These are phyloP conservation scores for Emydoidea blandingii DNA, from an alignment of 2,797 vertebrate genomes.

Conservation along the genomic window DNA sequence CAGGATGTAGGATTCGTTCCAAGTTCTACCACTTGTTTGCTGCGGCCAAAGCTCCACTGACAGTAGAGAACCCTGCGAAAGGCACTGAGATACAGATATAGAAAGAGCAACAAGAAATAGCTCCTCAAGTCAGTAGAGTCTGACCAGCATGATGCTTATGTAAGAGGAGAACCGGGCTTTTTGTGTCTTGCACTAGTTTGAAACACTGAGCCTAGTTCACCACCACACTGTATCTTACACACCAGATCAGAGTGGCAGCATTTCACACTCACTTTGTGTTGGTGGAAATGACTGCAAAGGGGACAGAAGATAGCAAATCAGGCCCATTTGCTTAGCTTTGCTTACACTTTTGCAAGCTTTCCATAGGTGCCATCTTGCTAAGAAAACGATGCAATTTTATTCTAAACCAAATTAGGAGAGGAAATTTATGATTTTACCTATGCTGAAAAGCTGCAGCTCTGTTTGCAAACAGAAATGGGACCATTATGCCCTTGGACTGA, in stretches of 20 bases:
- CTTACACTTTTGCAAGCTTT: background rate
- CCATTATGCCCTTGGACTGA: constrained; percentile 52
- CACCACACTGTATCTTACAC: rapidly evolving
- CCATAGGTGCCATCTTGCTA: background rate
- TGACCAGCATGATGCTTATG: rapidly evolving
- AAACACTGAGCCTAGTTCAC: rapidly evolving
- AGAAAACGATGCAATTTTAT: background rate
- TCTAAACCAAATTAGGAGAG: background rate
- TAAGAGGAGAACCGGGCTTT: rapidly evolving
- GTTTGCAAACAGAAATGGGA: constrained; percentile 1
- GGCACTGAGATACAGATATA: background rate
- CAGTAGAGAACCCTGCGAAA: background rate
- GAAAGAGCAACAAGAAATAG: background rate
- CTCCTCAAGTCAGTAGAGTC: background rate
- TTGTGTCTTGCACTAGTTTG: background rate
- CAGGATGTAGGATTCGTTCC: background rate
- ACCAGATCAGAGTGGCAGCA: rapidly evolving
- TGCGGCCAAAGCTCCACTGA: background rate
- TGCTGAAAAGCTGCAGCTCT: background rate
- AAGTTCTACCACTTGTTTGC: background rate
- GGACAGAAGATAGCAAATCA: rapidly evolving
- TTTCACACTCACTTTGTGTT: background rate
- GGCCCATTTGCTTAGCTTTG: background rate
- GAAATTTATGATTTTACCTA: background rate
- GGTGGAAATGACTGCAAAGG: background rate